Percentiles rank a stretch among this genome's conserved stretches.
Evolutionary conservation across 2,113 vertebrate species (phyloP).

Genomic region (Anoura caudifer): DNA sequence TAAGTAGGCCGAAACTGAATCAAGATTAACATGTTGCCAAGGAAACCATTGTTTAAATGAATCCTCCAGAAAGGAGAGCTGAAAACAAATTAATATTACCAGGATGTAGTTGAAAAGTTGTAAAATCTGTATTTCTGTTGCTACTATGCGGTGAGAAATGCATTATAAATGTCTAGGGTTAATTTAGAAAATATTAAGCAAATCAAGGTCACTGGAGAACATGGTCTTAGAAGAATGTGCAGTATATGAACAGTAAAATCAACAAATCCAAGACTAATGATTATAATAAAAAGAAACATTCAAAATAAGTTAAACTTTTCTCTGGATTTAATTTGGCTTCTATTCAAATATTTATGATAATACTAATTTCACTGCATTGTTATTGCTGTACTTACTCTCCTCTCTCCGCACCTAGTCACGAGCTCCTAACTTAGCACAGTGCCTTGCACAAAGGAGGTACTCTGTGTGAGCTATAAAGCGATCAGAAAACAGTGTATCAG

Average conservation of each 20-base stretch:
- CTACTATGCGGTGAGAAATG: neutral
- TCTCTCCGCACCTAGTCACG: neutral
- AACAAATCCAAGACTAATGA: neutral
- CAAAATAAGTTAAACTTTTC: neutral
- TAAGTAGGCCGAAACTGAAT: neutral
- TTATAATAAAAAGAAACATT: neutral
- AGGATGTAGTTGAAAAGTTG: neutral
- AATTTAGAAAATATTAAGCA: neutral
- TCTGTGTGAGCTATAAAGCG: neutral
- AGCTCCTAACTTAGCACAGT: neutral
- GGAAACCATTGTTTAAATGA: neutral
- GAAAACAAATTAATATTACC: neutral
- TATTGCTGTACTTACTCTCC: neutral
- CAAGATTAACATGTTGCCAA: neutral
- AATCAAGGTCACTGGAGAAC: neutral
- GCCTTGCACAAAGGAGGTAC: neutral
- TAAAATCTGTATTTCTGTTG: neutral
- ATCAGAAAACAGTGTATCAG: neutral
- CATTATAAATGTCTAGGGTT: neutral
- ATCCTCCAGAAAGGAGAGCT: neutral
- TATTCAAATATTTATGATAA: constrained; percentile 21
- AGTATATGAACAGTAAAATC: neutral
- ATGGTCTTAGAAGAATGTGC: neutral
- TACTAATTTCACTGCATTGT: neutral
- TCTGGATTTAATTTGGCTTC: neutral